Evolutionary conservation across 2,888 invertebrate species (phyloP).

Genomic region (Tromatobia lineatoria): DNA sequence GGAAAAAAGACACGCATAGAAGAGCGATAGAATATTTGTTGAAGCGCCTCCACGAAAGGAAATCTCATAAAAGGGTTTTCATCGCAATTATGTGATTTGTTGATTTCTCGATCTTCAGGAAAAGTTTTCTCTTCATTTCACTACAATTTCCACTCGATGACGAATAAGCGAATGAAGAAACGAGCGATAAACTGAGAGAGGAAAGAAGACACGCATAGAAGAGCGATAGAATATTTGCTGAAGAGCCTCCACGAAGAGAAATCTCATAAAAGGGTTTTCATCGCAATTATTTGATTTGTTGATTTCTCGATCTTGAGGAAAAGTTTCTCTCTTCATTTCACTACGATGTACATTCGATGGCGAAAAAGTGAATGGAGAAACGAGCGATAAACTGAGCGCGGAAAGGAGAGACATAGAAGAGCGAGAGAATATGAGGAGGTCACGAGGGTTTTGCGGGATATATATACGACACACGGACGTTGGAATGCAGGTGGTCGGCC

Average conservation of each 20-base stretch:
- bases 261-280: neutral
- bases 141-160: neutral
- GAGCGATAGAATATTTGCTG: too few relatives aligned
- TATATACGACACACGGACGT: conserved; percentile 8
- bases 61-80: neutral
- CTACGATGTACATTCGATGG: neutral
- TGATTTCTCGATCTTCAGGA: conserved; percentile 7
- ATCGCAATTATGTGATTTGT: too few relatives aligned
- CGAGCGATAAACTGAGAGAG: too few relatives aligned
- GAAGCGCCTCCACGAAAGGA: too few relatives aligned
- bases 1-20: too few relatives aligned
- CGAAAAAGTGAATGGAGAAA: conserved; percentile 18
- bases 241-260: too few relatives aligned
- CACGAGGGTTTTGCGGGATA: conserved; percentile 54
- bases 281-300: too few relatives aligned
- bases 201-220: too few relatives aligned
- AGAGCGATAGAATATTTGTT: too few relatives aligned
- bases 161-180: conserved; percentile 17
- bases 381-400: neutral
- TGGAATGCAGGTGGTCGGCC: conserved; percentile 53
- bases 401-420: conserved; percentile 1
- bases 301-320: conserved; percentile 8
- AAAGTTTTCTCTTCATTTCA: neutral
- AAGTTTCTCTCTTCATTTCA: neutral
- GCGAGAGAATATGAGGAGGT: conserved; percentile 33